phyloP scores from a whole-genome alignment of 2,888 invertebrate genomes.

The Spilosoma lubricipeda region DNA sequence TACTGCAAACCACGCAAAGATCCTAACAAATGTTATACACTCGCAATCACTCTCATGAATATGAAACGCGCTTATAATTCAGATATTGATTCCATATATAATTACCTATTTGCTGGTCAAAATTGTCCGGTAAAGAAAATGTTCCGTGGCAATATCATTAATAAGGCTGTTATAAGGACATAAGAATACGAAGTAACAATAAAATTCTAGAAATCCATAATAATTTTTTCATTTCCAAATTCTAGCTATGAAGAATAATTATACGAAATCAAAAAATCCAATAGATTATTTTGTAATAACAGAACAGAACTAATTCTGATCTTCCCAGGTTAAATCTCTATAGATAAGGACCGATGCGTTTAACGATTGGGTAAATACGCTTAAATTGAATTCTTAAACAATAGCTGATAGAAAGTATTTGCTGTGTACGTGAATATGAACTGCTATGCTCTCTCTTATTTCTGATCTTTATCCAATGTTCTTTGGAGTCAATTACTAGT shows the following conservation, averaged over 20 bases:
- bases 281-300: neutral
- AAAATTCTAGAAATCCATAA: slow-evolving; percentile 2
- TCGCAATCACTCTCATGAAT: slow-evolving; percentile 45
- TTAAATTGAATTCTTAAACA: neutral
- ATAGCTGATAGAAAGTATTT: neutral
- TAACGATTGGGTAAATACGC: neutral
- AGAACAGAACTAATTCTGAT: neutral
- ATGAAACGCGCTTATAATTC: slow-evolving; percentile 36
- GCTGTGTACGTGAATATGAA: neutral
- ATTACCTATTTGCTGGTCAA: slow-evolving; percentile 26
- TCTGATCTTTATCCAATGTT: no score
- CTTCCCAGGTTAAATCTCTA: neutral
- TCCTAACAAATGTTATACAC: slow-evolving; percentile 29
- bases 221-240: slow-evolving; percentile 22
- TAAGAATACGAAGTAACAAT: slow-evolving; percentile 19
- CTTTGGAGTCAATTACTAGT: no score
- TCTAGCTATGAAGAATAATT: slow-evolving; percentile 28
- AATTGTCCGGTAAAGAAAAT: neutral
- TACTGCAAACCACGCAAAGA: slow-evolving; percentile 1
- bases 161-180: slow-evolving; percentile 15
- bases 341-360: neutral
- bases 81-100: slow-evolving; percentile 28
- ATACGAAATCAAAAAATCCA: slow-evolving; percentile 17
- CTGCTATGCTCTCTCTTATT: no score
- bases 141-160: neutral